These are phyloP conservation scores for Limnothrissa miodon DNA, from an alignment of 2,113 vertebrate genomes.

Conservation along the genomic window DNA sequence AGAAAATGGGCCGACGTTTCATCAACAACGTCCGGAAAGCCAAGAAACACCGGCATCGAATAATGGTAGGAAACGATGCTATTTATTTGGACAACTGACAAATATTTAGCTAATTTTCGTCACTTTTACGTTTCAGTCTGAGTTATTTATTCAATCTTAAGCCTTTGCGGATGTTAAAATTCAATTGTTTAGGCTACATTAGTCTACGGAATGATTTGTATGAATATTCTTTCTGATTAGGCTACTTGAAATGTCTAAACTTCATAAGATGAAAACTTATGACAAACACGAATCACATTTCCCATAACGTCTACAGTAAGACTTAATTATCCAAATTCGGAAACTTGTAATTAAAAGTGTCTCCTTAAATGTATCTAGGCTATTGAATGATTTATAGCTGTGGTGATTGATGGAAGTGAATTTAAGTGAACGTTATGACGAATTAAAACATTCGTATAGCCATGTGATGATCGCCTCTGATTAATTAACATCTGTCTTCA, in stretches of 20 bases:
- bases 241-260: background rate
- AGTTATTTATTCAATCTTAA: background rate
- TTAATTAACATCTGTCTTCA: background rate
- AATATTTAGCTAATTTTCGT: background rate
- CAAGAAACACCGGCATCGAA: conserved; percentile 61
- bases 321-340: background rate
- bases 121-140: background rate
- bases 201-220: background rate
- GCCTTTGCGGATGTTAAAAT: background rate
- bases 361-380: background rate
- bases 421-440: background rate
- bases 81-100: background rate
- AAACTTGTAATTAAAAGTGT: background rate
- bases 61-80: conserved; percentile 56
- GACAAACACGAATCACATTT: background rate
- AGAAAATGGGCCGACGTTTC: conserved; percentile 69
- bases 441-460: background rate
- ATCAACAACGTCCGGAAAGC: conserved; percentile 67
- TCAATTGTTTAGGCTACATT: background rate
- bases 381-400: background rate
- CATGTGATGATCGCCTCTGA: background rate
- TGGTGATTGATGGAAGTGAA: background rate
- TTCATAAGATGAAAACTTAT: background rate
- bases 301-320: background rate
- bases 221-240: background rate